These are phyloP conservation scores for Hemicentrotus pulcherrimus DNA, from an alignment of 35 echinoderm and acorn worm species.

Conservation along the genomic window DNA sequence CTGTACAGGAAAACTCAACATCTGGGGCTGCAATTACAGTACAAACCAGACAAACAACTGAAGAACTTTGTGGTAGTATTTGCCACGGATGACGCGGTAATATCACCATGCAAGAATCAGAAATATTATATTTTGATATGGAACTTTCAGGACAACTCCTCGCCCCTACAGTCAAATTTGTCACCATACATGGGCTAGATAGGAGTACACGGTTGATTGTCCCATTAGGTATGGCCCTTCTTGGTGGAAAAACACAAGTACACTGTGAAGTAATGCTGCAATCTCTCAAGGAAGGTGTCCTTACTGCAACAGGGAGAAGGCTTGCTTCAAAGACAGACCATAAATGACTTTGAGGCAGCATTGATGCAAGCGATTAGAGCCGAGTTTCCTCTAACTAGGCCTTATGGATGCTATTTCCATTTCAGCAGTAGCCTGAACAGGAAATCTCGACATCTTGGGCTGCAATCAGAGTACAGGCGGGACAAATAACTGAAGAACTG, in stretches of 20 bases:
- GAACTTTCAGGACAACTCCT: constrained; percentile 48
- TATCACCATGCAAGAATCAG: constrained; percentile 33
- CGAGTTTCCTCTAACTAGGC: constrained; percentile 49
- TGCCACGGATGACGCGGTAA: constrained; percentile 29
- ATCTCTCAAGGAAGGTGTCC: constrained; percentile 39
- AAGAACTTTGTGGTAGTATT: constrained; percentile 33
- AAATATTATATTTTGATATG: constrained; percentile 60
- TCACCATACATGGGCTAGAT: constrained; percentile 57
- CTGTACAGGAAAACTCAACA: constrained; percentile 54
- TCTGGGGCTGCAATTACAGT: constrained; percentile 43
- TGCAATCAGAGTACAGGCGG: constrained; percentile 14
- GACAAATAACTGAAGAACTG: too few relatives aligned
- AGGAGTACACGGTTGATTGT: constrained; percentile 14
- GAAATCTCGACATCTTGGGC: constrained; percentile 48
- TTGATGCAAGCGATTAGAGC: constrained; percentile 44
- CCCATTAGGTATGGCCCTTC: constrained; percentile 56
- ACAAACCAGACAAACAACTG: background rate
- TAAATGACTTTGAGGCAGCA: constrained; percentile 55
- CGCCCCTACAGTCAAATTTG: constrained; percentile 54
- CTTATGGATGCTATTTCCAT: constrained; percentile 60
- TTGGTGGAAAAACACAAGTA: constrained; percentile 47
- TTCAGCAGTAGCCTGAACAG: constrained; percentile 58
- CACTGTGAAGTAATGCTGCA: constrained; percentile 48
- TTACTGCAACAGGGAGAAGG: constrained; percentile 34
- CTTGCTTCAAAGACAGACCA: constrained; percentile 13